phyloP scores from a whole-genome alignment of 2,888 invertebrate genomes.

The Pollenia griseotomentosa region DNA sequence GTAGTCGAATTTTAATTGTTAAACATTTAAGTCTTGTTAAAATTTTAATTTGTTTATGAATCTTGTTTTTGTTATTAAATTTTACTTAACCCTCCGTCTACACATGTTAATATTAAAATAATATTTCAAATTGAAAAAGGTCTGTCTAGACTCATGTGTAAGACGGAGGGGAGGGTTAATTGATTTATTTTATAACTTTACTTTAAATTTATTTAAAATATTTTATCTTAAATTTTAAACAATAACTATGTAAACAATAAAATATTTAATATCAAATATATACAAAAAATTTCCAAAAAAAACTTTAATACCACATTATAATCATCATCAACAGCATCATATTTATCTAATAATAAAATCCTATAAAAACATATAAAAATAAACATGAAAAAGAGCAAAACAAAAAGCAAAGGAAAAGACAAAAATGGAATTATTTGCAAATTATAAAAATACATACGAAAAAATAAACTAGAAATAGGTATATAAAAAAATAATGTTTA shows the following conservation, averaged over 20 bases:
- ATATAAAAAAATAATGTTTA: conserved; percentile 23
- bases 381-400: background rate
- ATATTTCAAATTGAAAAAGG: too few species aligned
- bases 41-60: too few species aligned
- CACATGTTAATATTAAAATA: too few species aligned
- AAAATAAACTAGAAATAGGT: conserved; percentile 4
- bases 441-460: conserved; percentile 28
- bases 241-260: background rate
- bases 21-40: too few species aligned
- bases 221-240: background rate
- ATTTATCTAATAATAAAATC: conserved; percentile 25
- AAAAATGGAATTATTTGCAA: conserved; percentile 29
- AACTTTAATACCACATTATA: background rate
- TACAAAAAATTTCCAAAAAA: background rate
- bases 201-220: background rate
- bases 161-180: background rate
- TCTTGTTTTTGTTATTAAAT: too few species aligned
- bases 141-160: too few species aligned
- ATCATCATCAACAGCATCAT: conserved; percentile 3
- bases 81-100: too few species aligned
- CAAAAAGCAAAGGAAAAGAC: background rate
- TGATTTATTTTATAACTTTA: background rate
- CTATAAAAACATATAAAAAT: conserved; percentile 7
- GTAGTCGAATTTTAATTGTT: background rate
- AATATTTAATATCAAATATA: conserved; percentile 24